These are phyloP conservation scores for Entomyzon cyanotis DNA, from an alignment of 2,113 vertebrate genomes.

Conservation along the genomic window DNA sequence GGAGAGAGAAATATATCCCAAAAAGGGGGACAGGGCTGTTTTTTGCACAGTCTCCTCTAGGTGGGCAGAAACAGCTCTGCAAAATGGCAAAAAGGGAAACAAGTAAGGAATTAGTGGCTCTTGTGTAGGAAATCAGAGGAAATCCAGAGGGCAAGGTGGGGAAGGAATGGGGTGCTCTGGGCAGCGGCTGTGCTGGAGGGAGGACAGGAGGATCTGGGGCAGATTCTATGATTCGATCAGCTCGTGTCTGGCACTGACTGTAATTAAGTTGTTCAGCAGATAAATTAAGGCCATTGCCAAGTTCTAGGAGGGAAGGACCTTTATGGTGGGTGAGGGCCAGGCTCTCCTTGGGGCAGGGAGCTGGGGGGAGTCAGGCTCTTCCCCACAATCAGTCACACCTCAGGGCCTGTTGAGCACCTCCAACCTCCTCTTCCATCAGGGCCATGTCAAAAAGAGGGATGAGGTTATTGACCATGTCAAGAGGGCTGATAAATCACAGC, in stretches of 20 bases:
- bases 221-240: background rate
- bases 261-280: slow-evolving; percentile 56
- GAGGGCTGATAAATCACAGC: background rate
- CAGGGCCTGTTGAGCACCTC: background rate
- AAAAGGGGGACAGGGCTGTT: rapidly evolving
- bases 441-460: background rate
- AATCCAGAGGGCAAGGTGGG: background rate
- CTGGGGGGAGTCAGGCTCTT: background rate
- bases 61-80: background rate
- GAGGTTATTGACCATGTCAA: background rate
- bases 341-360: rapidly evolving
- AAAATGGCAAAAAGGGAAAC: background rate
- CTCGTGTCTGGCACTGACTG: background rate
- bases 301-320: background rate
- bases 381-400: background rate
- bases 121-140: background rate
- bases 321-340: background rate
- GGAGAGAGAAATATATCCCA: background rate
- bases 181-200: background rate
- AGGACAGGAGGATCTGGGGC: background rate
- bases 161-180: background rate
- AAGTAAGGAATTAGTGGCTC: background rate
- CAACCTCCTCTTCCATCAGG: background rate
- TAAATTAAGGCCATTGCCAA: background rate
- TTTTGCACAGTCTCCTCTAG: background rate